Conservation (phyloP, 2,888 invertebrate genomes). For the Priocnemis perturbator region DNA sequence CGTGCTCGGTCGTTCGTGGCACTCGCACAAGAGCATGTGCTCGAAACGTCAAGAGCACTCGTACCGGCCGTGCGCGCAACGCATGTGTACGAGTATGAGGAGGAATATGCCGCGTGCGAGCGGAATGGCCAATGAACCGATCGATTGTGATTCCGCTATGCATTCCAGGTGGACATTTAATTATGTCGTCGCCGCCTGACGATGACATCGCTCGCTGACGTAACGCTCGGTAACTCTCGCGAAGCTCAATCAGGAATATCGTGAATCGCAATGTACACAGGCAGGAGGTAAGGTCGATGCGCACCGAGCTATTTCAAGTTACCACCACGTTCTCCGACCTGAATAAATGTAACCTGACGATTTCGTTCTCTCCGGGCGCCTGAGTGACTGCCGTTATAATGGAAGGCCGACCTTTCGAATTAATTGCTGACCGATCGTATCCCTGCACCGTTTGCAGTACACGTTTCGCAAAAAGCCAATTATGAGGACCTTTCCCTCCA, state of each 20-base stretch:
- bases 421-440: neutral
- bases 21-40: too few species aligned
- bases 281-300: conserved; percentile 21
- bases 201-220: conserved; percentile 49
- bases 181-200: conserved; percentile 50
- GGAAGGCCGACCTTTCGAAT: conserved; percentile 41
- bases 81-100: conserved; percentile 22
- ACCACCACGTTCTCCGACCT: conserved; percentile 31
- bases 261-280: neutral
- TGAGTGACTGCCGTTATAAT: conserved; percentile 28
- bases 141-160: conserved; percentile 12
- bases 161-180: conserved; percentile 53
- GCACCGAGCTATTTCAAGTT: conserved; percentile 33
- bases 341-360: conserved; percentile 38
- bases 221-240: too few species aligned
- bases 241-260: too few species aligned
- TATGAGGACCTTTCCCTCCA: too few species aligned
- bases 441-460: neutral
- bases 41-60: neutral
- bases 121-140: conserved; percentile 43
- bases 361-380: conserved; percentile 16
- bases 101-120: conserved; percentile 23
- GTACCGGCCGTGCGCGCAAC: too few species aligned
- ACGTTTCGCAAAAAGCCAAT: too few species aligned
- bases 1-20: too few species aligned